Evolutionary conservation across 2,797 vertebrate genomes (phyloP).

Genomic region (Orestias chungarensis): DNA sequence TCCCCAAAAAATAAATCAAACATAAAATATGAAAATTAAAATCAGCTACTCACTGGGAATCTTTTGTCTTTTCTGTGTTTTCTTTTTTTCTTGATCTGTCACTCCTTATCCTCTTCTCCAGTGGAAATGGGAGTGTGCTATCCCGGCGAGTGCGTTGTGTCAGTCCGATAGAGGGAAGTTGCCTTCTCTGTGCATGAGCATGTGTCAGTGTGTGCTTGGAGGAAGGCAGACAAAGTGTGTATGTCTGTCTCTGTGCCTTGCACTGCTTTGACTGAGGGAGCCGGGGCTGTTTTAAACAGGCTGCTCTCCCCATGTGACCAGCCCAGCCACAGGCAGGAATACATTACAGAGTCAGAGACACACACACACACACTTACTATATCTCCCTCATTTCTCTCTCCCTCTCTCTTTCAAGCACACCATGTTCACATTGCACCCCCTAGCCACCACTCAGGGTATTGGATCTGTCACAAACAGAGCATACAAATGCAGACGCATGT

Average conservation of each 20-base stretch:
- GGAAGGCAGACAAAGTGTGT: slow-evolving; percentile 53
- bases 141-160: slow-evolving; percentile 61
- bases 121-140: slow-evolving; percentile 61
- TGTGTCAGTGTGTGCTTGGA: slow-evolving; percentile 36
- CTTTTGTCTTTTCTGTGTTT: slow-evolving; percentile 43
- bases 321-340: slow-evolving; percentile 83
- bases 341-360: slow-evolving; percentile 73
- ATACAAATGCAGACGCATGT: background rate
- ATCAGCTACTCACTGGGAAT: slow-evolving; percentile 66
- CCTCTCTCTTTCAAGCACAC: slow-evolving; percentile 40
- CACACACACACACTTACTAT: background rate
- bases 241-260: slow-evolving; percentile 72
- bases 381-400: slow-evolving; percentile 3
- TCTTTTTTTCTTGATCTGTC: slow-evolving; percentile 64
- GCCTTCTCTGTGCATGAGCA: slow-evolving; percentile 54
- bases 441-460: slow-evolving; percentile 76
- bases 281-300: slow-evolving; percentile 80
- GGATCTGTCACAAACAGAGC: slow-evolving; percentile 46
- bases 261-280: slow-evolving; percentile 77
- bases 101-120: slow-evolving; percentile 70
- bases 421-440: slow-evolving; percentile 79
- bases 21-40: slow-evolving; percentile 44
- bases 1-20: slow-evolving; percentile 8
- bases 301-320: slow-evolving; percentile 90
- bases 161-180: slow-evolving; percentile 73